Evolutionary conservation across 2,113 vertebrate species (phyloP), one percentile per base, ranked within the genome.

Genomic region (Phalacrocorax aristotelis): DNA sequence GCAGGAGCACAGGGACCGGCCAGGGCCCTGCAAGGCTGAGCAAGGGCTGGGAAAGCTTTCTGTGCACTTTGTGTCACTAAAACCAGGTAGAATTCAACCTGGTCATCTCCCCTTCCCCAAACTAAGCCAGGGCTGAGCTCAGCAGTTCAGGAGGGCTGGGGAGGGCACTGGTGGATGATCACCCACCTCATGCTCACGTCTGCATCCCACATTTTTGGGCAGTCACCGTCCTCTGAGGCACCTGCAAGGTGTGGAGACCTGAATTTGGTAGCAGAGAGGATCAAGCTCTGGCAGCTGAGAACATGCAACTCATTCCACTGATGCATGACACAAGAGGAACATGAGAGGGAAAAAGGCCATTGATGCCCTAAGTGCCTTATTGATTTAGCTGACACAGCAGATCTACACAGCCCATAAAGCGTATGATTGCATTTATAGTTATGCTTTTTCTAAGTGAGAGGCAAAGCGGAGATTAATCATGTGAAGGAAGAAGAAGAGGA

Each of bases 381-480:
- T n/a, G 87, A 94, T 89, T 83, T 9, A n/a, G 75, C 90, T 83
- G 89, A 68, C 3, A 30, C 42, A 62, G 91, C 79, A 90, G 23
- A 64, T 76, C 58, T 4, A 46, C 66, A 27, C 78, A 60, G 71
- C 86, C 93, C 61, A 30, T 92, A 91, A 97, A 97, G 1, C 8
- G 70, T 76, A 34, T 29, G 40, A 96, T 83, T 95, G 91, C 93
- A 62, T 95, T 96, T 96, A 92, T 27, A 90, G 96, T 82, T 26
- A 1, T 79, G 95, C 72, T 96, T 95, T 95, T 93, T 76, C 82
- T 76, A 93, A 92, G 83, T 10, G 54, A 91, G 68, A 36, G 88
- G 87, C 84, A 76, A 97, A 42, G 57, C 1, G 7, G 89, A 91
- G 17, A 96, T 97, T 89, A 96, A 94, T 96, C 91, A 90, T 4